Evolutionary conservation across 2,888 invertebrate species (phyloP), one percentile per base, ranked within the genome.

Genomic region (Parnassius mnemosyne): DNA sequence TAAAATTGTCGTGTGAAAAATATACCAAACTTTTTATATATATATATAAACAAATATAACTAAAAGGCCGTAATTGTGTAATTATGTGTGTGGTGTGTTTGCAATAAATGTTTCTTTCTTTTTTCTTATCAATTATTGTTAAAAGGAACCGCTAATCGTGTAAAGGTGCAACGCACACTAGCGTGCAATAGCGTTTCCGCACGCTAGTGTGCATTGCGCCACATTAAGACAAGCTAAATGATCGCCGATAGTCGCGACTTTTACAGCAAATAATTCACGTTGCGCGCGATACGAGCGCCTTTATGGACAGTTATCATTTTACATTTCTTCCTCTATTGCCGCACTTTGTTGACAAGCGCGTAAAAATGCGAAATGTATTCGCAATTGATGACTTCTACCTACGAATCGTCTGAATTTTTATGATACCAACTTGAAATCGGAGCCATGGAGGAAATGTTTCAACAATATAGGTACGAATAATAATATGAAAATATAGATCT

Each of bases 261-360:
- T 82, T 80, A 82, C 75, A 79, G 80, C 71, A 70, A 71, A 79
- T 76, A 77, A 80, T 77, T 79, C 79, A 73, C 71, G 49, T 71
- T 72, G 52, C 49, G 60, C 47, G 53, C 16, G 72, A 69, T 70
- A 66, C 71, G 69, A 67, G 73, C 68, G 68, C 70, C 77, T 84
- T 85, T 83, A 83, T 84, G 78, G 84, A 80, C 82, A 80, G 79
- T 84, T 82, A 83, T 79, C 76, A 80, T 85, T 84, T 80, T 74
- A 77, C 81, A 79, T 84, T 76, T 81, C 85, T 85, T 84, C 84
- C 84, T 82, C 75, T 75, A 78, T 73, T 68, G 78, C 77, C 72
- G 61, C 74, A 75, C 75, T 78, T 76, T 75, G 76, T 74, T 72
- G 75, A 73, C 71, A 71, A 70, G 71, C 66, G 68, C 69, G 62